A percentile compares a stretch with the other conserved stretches of the same genome.
These are phyloP conservation scores for Heteractis magnifica DNA, from an alignment of 92 coral and sea anemone genomes.

Conservation along the genomic window DNA sequence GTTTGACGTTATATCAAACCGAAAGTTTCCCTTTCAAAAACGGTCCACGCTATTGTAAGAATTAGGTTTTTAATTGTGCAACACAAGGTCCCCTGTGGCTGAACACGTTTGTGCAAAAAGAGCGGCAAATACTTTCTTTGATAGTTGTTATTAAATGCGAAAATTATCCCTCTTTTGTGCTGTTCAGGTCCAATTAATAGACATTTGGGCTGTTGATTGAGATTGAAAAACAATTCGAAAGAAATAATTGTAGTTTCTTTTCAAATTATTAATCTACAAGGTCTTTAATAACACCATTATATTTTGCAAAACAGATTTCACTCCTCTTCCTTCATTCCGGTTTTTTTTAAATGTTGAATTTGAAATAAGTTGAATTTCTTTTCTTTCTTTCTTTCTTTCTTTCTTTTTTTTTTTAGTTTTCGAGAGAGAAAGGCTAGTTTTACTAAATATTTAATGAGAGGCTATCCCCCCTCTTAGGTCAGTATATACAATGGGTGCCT, in stretches of 20 bases:
- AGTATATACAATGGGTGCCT: background rate
- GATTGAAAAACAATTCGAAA: background rate
- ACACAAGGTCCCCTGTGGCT: background rate
- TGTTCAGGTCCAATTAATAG: background rate
- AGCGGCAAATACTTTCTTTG: background rate
- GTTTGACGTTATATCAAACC: background rate
- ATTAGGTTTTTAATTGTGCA: background rate
- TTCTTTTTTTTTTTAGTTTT: too few species aligned
- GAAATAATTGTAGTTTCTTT: background rate
- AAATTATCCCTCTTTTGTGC: background rate
- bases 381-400: too few species aligned
- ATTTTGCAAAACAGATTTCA: too few species aligned
- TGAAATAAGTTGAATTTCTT: too few species aligned
- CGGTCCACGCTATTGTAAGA: background rate
- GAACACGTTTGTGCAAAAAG: background rate
- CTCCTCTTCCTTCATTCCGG: too few species aligned
- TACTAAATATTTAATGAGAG: too few species aligned
- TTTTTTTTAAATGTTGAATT: too few species aligned
- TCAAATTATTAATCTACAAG: background rate
- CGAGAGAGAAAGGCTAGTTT: too few species aligned
- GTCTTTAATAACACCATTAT: background rate
- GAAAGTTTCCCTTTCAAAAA: background rate
- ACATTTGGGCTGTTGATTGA: background rate
- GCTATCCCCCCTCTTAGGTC: too few species aligned
- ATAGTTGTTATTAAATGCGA: background rate